phyloP scores from a whole-genome alignment of 2,113 vertebrate species.

The Oenanthe melanoleuca region DNA sequence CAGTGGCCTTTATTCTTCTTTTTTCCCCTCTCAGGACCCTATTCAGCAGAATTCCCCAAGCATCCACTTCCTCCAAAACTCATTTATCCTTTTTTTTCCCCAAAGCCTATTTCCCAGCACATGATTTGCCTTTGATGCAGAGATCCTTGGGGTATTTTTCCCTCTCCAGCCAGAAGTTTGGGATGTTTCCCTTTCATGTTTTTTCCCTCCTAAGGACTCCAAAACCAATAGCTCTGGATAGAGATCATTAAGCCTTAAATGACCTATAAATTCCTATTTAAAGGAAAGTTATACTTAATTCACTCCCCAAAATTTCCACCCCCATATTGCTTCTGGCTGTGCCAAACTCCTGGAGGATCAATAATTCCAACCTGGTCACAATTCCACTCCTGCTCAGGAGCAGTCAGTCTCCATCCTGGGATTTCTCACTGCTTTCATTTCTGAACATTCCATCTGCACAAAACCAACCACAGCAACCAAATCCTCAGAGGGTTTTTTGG shows the following conservation, averaged over 20 bases:
- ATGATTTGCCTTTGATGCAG: neutral
- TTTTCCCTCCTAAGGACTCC: neutral
- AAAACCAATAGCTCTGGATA: neutral
- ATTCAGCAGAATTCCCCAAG: fast-evolving
- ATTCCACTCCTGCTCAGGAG: neutral
- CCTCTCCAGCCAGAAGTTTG: neutral
- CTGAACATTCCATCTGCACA: neutral
- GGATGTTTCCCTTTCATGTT: neutral
- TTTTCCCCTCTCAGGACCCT: neutral
- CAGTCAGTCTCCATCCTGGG: neutral
- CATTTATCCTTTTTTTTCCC: neutral
- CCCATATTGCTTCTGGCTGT: neutral
- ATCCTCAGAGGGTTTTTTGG: neutral
- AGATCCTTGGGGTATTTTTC: neutral
- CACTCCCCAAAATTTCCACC: neutral
- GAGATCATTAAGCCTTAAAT: conserved; percentile 14
- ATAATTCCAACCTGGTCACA: neutral
- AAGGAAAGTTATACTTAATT: neutral
- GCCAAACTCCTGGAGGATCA: neutral
- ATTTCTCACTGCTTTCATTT: neutral
- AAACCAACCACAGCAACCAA: neutral
- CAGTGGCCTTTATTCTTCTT: neutral
- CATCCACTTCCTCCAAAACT: neutral
- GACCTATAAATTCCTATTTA: conserved; percentile 15
- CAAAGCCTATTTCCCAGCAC: neutral